Base-by-base conservation (phyloP, 2,113 vertebrate species). In the Cervus canadensis region DNA sequence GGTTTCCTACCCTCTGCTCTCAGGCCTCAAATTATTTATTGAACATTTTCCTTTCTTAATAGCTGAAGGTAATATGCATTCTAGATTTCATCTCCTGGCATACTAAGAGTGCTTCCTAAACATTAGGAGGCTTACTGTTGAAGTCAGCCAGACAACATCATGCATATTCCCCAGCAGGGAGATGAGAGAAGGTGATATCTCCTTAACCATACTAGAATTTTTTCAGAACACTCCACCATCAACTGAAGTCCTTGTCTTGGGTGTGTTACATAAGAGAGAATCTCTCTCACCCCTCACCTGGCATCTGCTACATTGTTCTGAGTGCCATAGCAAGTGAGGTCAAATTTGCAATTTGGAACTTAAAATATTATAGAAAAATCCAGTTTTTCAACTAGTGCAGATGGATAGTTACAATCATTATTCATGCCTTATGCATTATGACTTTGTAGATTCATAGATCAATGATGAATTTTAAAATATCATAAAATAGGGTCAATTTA, bases 381-480 rank as follows among this genome's bases (percentile, higher is more conserved):
- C 59, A 81, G 1, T 86, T 91, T 79, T 54, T 91, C 91, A 86
- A 52, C 57, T 78, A 87, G 33, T 71, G 10, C 85, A 48, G 60
- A 89, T 90, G 50, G 45, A 83, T 79, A 21, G 33, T 92, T 79
- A 87, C 87, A 57, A 36, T 28, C 28, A 56, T 45, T 52, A 86
- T 89, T 92, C 57, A 25, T 79, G 89, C 26, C 59, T 57, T 93
- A 28, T 81, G 52, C 57, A 17, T 82, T 87, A 84, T 57, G 94
- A 84, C 54, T 50, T 74, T 59, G 10, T n/a, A 87, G 60, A 81
- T 45, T 96, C 64, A 43, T 36, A 86, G 30, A 81, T 86, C 67
- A 86, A 48, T 79, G 71, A 54, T 94, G n/a, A 81, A 59, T 84
- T 96, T 84, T 94, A 87, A 96, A 93, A 84, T 92, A 83, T 54